A percentile compares a stretch with the other conserved stretches of the same genome.
phyloP scores from a whole-genome alignment of 2,797 vertebrate genomes.

The Cichlasoma orientale region DNA sequence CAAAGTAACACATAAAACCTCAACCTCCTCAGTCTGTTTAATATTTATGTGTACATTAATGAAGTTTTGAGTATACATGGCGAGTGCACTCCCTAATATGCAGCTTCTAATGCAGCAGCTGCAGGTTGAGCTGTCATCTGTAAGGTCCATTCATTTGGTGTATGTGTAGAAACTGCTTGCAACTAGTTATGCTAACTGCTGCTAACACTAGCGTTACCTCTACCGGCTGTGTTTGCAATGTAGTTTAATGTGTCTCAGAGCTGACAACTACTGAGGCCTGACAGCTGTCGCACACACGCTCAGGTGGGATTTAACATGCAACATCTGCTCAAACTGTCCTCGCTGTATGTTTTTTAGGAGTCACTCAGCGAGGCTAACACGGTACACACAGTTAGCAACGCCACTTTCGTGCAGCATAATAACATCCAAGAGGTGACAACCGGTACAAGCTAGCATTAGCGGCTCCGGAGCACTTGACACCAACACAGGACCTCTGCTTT shows the following conservation, averaged over 20 bases:
- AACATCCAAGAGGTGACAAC: background rate
- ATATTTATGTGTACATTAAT: background rate
- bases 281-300: background rate
- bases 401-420: background rate
- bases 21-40: no score
- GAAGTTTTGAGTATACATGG: background rate
- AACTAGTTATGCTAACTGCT: background rate
- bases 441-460: background rate
- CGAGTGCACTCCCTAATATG: no score
- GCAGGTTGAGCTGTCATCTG: no score
- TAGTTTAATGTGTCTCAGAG: background rate
- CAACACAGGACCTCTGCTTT: background rate
- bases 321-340: background rate
- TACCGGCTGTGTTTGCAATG: background rate
- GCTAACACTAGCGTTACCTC: background rate
- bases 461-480: no score
- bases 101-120: background rate
- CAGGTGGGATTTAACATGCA: rapidly evolving
- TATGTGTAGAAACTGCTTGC: background rate
- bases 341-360: background rate
- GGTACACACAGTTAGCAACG: conserved; percentile 14
- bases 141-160: background rate
- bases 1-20: background rate
- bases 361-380: conserved; percentile 18
- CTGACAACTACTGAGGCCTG: no score